Evolutionary conservation across 2,888 invertebrate species (phyloP).

Genomic region (Cheilosia pagana): DNA sequence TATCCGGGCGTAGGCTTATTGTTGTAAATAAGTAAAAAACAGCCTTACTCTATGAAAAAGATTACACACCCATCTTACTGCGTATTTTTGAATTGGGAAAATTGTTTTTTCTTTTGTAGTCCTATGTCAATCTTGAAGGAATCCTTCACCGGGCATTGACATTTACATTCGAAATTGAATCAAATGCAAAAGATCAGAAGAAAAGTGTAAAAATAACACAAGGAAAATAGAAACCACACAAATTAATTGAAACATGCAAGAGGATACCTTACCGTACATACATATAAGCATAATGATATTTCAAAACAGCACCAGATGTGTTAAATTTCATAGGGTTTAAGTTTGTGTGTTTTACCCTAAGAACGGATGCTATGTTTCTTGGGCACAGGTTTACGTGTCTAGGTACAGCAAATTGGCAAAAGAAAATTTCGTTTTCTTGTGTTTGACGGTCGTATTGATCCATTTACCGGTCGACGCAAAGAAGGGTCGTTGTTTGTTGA

Average conservation of each 20-base stretch:
- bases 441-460: slow-evolving; percentile 23
- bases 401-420: slow-evolving; percentile 56
- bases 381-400: background rate
- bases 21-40: too few species aligned
- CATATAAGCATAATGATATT: background rate
- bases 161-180: background rate
- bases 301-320: background rate
- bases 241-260: slow-evolving; percentile 65
- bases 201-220: background rate
- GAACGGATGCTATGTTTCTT: too few species aligned
- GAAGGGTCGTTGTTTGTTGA: slow-evolving; percentile 33
- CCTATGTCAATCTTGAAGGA: background rate
- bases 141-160: background rate
- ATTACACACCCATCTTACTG: too few species aligned
- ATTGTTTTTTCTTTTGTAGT: too few species aligned
- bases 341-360: too few species aligned
- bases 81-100: too few species aligned
- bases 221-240: slow-evolving; percentile 9
- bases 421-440: slow-evolving; percentile 55
- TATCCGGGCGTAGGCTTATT: too few species aligned
- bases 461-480: background rate
- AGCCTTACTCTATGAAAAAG: too few species aligned
- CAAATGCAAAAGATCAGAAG: slow-evolving; percentile 19
- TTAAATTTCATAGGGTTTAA: too few species aligned
- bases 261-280: background rate